phyloP scores from a whole-genome alignment of 2,888 invertebrate species.

The Cheilosia pagana region DNA sequence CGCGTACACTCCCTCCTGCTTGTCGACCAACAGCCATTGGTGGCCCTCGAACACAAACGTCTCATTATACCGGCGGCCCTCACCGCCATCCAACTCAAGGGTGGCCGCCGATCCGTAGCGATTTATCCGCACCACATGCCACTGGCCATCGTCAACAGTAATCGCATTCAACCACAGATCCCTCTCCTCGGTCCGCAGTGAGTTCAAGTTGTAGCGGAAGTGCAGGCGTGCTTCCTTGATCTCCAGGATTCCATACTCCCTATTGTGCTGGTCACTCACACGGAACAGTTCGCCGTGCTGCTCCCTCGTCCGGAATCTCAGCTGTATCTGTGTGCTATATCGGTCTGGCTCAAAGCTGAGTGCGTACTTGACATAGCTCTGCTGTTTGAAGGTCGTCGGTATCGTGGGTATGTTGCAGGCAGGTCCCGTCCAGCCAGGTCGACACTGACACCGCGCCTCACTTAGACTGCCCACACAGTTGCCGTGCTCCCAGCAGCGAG shows the following conservation, averaged over 20 bases:
- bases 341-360: constrained; percentile 96
- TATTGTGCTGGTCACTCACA: constrained; percentile 96
- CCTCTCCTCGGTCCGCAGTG: constrained; percentile 93
- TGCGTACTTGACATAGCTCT: constrained; percentile 98
- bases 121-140: constrained; percentile 97
- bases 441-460: constrained; percentile 95
- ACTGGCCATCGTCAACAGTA: constrained; percentile 96
- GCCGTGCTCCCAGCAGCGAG: constrained; percentile 96
- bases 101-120: constrained; percentile 97
- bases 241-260: constrained; percentile 96
- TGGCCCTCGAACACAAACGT: constrained; percentile 95
- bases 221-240: constrained; percentile 95
- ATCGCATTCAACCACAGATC: constrained; percentile 95
- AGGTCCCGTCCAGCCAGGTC: constrained; percentile 97
- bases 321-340: constrained; percentile 95
- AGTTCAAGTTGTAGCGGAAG: constrained; percentile 96
- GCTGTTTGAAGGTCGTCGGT: constrained; percentile 95
- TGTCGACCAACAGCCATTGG: constrained; percentile 95
- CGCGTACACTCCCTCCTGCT: constrained; percentile 97
- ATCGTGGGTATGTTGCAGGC: constrained; percentile 93
- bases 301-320: constrained; percentile 96
- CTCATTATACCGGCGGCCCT: constrained; percentile 96
- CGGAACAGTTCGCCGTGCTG: constrained; percentile 96
- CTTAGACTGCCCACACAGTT: constrained; percentile 95
- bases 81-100: constrained; percentile 96